A percentile compares a stretch with the other conserved stretches of the same genome.
Conservation (phyloP, 2,888 invertebrate genomes). For the Campaea margaritaria region DNA sequence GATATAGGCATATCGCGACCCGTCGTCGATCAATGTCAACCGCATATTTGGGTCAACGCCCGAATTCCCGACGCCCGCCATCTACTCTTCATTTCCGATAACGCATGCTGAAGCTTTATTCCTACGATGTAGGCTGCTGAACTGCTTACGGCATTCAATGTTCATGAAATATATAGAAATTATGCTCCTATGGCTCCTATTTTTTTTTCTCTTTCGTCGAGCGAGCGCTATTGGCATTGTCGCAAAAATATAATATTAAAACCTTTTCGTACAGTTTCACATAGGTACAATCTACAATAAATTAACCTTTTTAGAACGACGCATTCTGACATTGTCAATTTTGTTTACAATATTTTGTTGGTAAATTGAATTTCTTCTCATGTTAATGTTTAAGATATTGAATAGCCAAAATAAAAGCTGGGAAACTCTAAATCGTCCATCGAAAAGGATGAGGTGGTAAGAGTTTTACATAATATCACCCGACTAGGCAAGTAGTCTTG, state of each 20-base stretch:
- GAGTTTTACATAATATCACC: background rate
- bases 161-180: constrained; percentile 5
- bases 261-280: no score
- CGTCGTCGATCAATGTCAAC: constrained; percentile 84
- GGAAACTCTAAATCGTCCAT: constrained; percentile 56
- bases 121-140: constrained; percentile 18
- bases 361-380: background rate
- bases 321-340: constrained; percentile 4
- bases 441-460: constrained; percentile 53
- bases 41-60: constrained; percentile 83
- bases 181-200: no score
- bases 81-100: constrained; percentile 73
- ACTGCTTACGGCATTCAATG: background rate
- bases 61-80: constrained; percentile 72
- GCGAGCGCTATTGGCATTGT: no score
- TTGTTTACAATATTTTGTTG: background rate
- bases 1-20: constrained; percentile 73
- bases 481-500: no score
- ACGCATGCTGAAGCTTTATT: constrained; percentile 55
- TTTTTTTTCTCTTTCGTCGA: no score
- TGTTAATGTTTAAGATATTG: background rate
- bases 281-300: no score
- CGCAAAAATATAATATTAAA: no score
- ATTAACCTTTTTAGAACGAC: no score
- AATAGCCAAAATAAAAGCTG: constrained; percentile 49